phyloP scores from a whole-genome alignment of 2,113 vertebrate species.

The Larimichthys crocea region DNA sequence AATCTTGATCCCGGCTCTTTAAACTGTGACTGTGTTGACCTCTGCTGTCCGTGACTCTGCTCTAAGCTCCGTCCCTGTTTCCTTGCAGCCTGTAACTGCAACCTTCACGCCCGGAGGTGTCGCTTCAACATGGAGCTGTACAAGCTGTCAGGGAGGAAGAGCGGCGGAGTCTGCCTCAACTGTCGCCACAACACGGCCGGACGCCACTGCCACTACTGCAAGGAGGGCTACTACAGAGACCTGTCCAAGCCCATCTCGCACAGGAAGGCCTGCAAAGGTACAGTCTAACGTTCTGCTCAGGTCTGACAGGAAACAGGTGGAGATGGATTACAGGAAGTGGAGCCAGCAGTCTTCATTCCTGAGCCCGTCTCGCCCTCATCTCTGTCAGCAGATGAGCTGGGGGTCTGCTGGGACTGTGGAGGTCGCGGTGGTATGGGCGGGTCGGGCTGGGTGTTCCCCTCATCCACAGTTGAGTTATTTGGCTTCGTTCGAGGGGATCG shows the following conservation, averaged over 20 bases:
- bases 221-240: conserved; percentile 96
- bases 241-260: conserved; percentile 95
- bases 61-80: too few species aligned
- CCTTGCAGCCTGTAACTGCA: conserved; percentile 93
- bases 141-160: conserved; percentile 95
- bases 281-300: neutral
- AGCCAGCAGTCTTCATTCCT: conserved; percentile 44
- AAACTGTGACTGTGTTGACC: too few species aligned
- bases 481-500: conserved; percentile 64
- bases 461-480: conserved; percentile 76
- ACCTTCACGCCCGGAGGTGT: conserved; percentile 94
- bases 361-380: conserved; percentile 53
- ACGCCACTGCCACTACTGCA: conserved; percentile 97
- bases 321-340: conserved; percentile 54
- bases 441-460: conserved; percentile 60
- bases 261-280: conserved; percentile 98
- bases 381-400: conserved; percentile 74
- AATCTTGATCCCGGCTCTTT: too few species aligned
- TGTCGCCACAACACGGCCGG: conserved; percentile 97
- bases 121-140: conserved; percentile 99
- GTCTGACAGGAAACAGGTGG: conserved; percentile 14
- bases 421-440: conserved; percentile 55
- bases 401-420: conserved; percentile 64
- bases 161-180: conserved; percentile 96
- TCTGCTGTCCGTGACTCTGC: neutral